phyloP scores from a whole-genome alignment of 2,888 invertebrate species.

The Fabriciana adippe region DNA sequence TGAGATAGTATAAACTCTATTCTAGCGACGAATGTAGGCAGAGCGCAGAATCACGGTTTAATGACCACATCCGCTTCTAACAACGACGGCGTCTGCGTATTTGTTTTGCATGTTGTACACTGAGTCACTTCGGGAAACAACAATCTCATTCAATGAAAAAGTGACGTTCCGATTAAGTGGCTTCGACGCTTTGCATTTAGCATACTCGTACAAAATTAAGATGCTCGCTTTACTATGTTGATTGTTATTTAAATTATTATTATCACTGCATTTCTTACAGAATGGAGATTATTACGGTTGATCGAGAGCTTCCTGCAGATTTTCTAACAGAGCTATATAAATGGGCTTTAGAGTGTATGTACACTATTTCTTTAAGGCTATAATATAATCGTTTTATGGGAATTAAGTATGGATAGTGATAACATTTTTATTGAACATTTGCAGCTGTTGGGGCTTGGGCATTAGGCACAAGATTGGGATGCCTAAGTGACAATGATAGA shows the following conservation, averaged over 20 bases:
- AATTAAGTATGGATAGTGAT: background rate
- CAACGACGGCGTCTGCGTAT: conserved; percentile 64
- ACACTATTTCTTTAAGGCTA: background rate
- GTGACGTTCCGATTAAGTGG: conserved; percentile 59
- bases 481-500: conserved; percentile 85
- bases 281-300: conserved; percentile 83
- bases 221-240: background rate
- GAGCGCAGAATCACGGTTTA: conserved; percentile 74
- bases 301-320: conserved; percentile 84
- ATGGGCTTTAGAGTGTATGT: conserved; percentile 92
- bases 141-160: conserved; percentile 66
- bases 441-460: conserved; percentile 91
- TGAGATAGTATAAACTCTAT: conserved; percentile 13
- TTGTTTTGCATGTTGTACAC: conserved; percentile 68
- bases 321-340: conserved; percentile 88
- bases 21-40: conserved; percentile 46
- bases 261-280: conserved; percentile 63
- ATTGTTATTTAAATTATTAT: conserved; percentile 1
- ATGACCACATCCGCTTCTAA: conserved; percentile 77
- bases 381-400: conserved; percentile 7
- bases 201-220: conserved; percentile 12
- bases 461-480: conserved; percentile 90
- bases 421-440: conserved; percentile 38
- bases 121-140: conserved; percentile 71
- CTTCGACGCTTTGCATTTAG: conserved; percentile 45